Base-by-base conservation (phyloP, 2,888 invertebrate species). In the Hartigia nigra region DNA sequence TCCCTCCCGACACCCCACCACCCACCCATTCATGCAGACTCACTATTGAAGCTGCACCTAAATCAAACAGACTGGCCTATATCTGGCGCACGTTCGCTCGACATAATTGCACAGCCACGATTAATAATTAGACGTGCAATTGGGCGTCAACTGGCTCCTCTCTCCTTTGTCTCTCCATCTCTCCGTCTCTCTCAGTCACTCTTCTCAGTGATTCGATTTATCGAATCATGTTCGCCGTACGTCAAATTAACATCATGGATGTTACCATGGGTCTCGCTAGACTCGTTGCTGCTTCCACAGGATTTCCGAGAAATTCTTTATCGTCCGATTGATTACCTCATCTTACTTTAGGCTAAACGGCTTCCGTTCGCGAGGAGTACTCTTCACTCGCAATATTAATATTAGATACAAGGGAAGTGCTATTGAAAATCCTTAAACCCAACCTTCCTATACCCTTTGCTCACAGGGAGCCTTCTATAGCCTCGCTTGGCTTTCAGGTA, bases 111-210 rank as follows among this genome's bases (percentile, higher is more conserved):
- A 84, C 87, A 85, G 86, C 86, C 87, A 83, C 87, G 87, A 90
- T 90, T 90, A 89, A 89, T 90, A 90, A 90, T 90, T 90, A 90
- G 90, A 88, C 88, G 87, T 83, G 86, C 88, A 86, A 89, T 88
- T 88, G 89, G 86, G 86, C 89, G 90, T 89, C 88, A 87, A 86
- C 87, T 86, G 82, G 81, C 83, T 81, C 83, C 85, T 85, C 55
- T 55, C 55, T 55, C 23, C 23, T 23, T 55, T 5, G 0, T 55
- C 23, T 55, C 23, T 14, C 23, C 2, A 0, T 9, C 23, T 23
- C 23, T 55, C 55, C 23, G 0, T 39, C 1, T 34, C 34, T 34
- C 34, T 34, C 34, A 34, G 3, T 39, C 55, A 9, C 55, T 55
- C 55, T 55, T 2, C 14, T 37, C 55, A 70, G 83, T 87, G 87